phyloP scores from a whole-genome alignment of 2,888 invertebrate genomes.

The Cephus pulcher region DNA sequence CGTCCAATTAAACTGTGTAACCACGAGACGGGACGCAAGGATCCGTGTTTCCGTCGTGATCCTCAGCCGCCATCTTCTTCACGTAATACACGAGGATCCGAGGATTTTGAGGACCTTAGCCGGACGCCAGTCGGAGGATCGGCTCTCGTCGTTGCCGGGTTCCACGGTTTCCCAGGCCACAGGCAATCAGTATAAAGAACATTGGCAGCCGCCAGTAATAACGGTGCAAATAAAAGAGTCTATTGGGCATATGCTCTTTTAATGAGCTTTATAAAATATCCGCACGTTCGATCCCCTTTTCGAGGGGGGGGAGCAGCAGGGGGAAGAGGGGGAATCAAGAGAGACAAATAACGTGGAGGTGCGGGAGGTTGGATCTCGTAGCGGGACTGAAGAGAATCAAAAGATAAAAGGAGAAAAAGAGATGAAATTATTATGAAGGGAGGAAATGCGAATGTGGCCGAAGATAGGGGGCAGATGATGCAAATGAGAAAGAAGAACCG shows the following conservation, averaged over 20 bases:
- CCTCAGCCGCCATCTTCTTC: not conserved
- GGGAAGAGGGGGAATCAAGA: not conserved
- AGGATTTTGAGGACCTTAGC: too few relatives aligned
- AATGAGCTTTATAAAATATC: slow-evolving; percentile 22
- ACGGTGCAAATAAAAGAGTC: not conserved
- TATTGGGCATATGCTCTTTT: slow-evolving; percentile 15
- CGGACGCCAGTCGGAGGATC: not conserved
- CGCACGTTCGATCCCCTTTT: not conserved
- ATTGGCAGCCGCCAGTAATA: not conserved
- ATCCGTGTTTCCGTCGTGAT: not conserved
- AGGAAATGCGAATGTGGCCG: not conserved
- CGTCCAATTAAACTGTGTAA: slow-evolving; percentile 43
- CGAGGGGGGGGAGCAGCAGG: not conserved
- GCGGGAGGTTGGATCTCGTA: too few relatives aligned
- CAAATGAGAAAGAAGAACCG: too few relatives aligned
- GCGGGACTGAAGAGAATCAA: not conserved
- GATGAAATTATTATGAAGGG: not conserved
- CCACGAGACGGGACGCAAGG: not conserved
- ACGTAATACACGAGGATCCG: too few relatives aligned
- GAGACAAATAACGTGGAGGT: too few relatives aligned
- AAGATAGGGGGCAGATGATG: too few relatives aligned
- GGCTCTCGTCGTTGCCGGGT: not conserved
- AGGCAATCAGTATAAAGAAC: slow-evolving; percentile 2
- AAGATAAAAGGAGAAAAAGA: not conserved
- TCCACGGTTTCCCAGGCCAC: not conserved